These are phyloP conservation scores for Bombus waltoni DNA, from an alignment of 1,140 invertebrate genomes.

Conservation along the genomic window DNA sequence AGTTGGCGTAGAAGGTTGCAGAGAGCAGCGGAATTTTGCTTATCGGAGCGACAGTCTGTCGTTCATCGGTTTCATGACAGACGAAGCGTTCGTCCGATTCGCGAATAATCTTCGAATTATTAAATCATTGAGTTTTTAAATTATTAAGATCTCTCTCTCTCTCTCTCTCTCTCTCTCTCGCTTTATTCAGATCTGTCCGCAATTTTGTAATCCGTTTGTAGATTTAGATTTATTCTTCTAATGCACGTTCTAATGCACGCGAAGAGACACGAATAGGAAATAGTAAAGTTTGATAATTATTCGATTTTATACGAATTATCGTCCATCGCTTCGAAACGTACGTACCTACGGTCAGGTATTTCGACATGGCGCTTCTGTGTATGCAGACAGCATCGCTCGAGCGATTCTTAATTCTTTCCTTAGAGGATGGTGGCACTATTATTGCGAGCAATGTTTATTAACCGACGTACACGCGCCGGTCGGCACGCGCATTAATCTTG, in stretches of 20 bases:
- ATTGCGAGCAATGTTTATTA: slow-evolving; percentile 58
- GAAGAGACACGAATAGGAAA: too few relatives aligned
- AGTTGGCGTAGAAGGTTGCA: neutral
- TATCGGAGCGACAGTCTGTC: too few relatives aligned
- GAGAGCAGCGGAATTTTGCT: neutral
- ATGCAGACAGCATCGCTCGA: neutral
- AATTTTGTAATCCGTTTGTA: too few relatives aligned
- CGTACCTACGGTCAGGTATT: neutral
- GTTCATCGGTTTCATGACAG: neutral
- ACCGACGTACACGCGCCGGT: slow-evolving; percentile 27
- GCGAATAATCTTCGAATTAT: too few relatives aligned
- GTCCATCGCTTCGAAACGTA: too few relatives aligned
- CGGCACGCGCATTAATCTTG: slow-evolving; percentile 55
- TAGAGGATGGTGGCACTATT: slow-evolving; percentile 33
- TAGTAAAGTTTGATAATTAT: neutral
- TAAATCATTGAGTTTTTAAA: too few relatives aligned
- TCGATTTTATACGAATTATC: neutral
- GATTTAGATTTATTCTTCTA: too few relatives aligned
- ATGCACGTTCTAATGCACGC: too few relatives aligned
- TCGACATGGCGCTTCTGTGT: slow-evolving; percentile 23
- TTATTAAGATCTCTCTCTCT: too few relatives aligned
- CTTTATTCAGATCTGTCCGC: too few relatives aligned
- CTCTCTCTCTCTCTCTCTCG: too few relatives aligned
- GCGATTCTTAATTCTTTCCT: slow-evolving; percentile 28
- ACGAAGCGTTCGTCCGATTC: neutral